Conservation (phyloP, 2,113 vertebrate genomes). For the Pycnonotus jocosus region DNA sequence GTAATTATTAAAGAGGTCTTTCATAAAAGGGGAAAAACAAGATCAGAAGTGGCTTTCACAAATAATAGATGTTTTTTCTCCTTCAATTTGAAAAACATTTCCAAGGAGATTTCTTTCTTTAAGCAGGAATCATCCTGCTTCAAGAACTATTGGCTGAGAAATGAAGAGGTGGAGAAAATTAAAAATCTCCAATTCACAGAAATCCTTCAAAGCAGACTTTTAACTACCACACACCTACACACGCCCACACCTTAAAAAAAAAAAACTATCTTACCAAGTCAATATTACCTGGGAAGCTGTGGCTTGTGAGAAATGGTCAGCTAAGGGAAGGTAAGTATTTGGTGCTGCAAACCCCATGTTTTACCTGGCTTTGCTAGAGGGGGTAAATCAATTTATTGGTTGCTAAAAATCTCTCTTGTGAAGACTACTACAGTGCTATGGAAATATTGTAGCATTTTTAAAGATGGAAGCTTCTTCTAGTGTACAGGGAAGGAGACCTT, state of each 20-base stretch:
- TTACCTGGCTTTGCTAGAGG: not conserved
- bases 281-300: not conserved
- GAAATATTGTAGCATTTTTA: not conserved
- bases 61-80: not conserved
- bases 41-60: not conserved
- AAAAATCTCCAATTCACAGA: not conserved
- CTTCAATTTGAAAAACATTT: not conserved
- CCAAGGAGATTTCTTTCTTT: not conserved
- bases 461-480: not conserved
- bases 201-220: not conserved
- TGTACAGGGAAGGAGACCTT: not conserved
- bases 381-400: not conserved
- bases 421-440: not conserved
- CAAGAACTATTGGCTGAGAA: not conserved
- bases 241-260: not conserved
- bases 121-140: not conserved
- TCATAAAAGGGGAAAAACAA: not conserved
- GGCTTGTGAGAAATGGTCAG: not conserved
- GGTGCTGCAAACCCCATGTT: not conserved
- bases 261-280: not conserved
- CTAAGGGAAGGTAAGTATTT: not conserved
- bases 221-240: not conserved
- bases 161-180: not conserved
- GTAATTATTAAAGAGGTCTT: not conserved
- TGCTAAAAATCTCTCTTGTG: not conserved